Evolutionary conservation across 2,888 invertebrate genomes (phyloP).

Genomic region (Leucoma salicis): DNA sequence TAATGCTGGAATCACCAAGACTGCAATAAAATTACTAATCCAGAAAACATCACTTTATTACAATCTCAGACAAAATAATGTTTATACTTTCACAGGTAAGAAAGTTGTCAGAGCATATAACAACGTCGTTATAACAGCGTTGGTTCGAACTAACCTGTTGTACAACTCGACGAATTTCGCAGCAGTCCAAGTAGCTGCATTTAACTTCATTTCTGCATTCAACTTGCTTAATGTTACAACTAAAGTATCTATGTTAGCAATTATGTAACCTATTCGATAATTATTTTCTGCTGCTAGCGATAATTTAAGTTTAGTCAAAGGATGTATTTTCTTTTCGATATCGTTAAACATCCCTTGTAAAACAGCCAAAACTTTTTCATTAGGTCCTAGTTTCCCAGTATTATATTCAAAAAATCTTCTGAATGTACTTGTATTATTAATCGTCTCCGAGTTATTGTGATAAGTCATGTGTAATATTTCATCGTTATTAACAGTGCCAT

Average conservation of each 20-base stretch:
- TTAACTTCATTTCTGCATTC: constrained; percentile 31
- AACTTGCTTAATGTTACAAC: constrained; percentile 39
- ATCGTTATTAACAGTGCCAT: no score
- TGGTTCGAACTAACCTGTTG: constrained; percentile 41
- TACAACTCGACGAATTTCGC: constrained; percentile 40
- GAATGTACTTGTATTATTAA: no score
- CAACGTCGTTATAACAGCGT: constrained; percentile 31
- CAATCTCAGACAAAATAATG: no score
- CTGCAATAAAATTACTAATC: no score
- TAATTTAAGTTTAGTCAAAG: not conserved
- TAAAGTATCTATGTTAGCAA: constrained; percentile 3
- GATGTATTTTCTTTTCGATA: not conserved
- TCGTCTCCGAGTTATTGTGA: no score
- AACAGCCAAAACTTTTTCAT: not conserved
- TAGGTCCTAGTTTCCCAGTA: no score
- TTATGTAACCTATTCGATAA: constrained; percentile 3
- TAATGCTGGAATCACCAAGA: no score
- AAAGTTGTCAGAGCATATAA: constrained; percentile 32
- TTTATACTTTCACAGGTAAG: constrained; percentile 11
- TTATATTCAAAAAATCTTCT: no score
- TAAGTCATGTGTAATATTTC: no score
- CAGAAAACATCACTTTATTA: no score
- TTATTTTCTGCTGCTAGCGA: not conserved
- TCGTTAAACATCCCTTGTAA: not conserved
- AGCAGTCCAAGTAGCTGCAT: constrained; percentile 36